Evolutionary conservation across 2,113 vertebrate species (phyloP).

Genomic region (Loxodonta africana): DNA sequence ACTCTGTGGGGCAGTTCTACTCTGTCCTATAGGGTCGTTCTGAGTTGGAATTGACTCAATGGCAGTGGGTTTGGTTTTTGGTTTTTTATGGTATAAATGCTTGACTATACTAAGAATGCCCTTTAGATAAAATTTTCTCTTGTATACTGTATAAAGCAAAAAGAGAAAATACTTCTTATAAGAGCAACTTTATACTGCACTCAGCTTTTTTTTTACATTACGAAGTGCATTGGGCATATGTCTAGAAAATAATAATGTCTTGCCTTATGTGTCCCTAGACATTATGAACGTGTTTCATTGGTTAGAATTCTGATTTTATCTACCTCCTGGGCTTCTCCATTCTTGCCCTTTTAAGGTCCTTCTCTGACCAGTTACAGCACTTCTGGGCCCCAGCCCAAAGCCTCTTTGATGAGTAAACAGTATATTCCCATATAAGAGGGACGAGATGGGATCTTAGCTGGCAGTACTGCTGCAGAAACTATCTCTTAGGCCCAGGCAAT

Average conservation of each 20-base stretch:
- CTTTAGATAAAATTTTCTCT: not conserved
- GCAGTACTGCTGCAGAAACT: not conserved
- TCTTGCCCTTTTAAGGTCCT: constrained; percentile 82
- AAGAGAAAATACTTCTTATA: not conserved
- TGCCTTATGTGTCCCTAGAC: not conserved
- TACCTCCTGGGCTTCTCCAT: constrained; percentile 57
- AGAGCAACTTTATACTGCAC: not conserved
- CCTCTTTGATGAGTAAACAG: constrained; percentile 70
- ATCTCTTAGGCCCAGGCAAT: not conserved
- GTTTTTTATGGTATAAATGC: not conserved
- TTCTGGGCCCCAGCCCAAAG: constrained; percentile 77
- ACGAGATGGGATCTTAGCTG: not conserved
- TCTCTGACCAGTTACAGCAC: constrained; percentile 45
- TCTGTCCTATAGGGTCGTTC: too few species aligned
- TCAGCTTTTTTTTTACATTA: not conserved
- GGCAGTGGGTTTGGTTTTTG: too few species aligned
- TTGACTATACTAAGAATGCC: not conserved
- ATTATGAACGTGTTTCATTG: constrained; percentile 27
- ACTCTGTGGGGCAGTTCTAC: too few species aligned
- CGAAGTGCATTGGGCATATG: not conserved
- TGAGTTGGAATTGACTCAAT: too few species aligned
- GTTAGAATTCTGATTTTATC: constrained; percentile 70
- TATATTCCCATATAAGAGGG: constrained; percentile 61
- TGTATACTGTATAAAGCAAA: not conserved
- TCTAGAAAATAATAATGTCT: not conserved